A percentile compares a stretch with the other conserved stretches of the same genome.
These are phyloP conservation scores for Camelus dromedarius DNA, from an alignment of 2,113 vertebrate species.

Conservation along the genomic window DNA sequence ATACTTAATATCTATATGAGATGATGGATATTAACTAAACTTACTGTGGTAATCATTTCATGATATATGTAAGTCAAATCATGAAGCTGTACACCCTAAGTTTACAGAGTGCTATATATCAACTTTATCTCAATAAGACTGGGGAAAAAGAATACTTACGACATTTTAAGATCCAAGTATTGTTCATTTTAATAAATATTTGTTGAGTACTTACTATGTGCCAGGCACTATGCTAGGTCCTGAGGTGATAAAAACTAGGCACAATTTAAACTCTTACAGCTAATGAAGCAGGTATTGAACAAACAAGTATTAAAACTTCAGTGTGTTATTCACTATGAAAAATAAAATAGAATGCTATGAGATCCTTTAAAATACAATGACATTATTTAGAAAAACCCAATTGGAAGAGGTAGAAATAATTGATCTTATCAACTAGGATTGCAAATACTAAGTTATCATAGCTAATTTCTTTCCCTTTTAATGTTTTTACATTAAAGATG, in stretches of 20 bases:
- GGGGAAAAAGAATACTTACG: background rate
- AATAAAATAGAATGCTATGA: background rate
- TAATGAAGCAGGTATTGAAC: background rate
- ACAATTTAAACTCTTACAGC: background rate
- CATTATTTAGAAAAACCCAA: conserved; percentile 22
- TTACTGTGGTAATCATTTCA: background rate
- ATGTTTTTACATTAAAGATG: conserved; percentile 28
- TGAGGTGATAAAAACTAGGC: background rate
- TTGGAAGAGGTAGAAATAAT: background rate
- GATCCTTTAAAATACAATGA: conserved; percentile 11
- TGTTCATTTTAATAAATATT: conserved; percentile 8
- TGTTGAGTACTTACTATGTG: background rate
- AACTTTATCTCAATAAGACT: background rate
- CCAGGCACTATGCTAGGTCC: background rate
- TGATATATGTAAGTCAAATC: background rate
- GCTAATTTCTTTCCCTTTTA: conserved; percentile 39
- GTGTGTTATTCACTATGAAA: background rate
- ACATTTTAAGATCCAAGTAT: background rate
- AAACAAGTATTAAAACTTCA: background rate
- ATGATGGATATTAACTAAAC: background rate
- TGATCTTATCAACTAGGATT: conserved; percentile 15
- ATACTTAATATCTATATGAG: background rate
- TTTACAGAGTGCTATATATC: background rate
- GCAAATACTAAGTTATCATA: conserved; percentile 32
- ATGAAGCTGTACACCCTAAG: background rate